Base-by-base conservation (phyloP, 2,888 invertebrate genomes). In the Caenorhabditis plicata region DNA sequence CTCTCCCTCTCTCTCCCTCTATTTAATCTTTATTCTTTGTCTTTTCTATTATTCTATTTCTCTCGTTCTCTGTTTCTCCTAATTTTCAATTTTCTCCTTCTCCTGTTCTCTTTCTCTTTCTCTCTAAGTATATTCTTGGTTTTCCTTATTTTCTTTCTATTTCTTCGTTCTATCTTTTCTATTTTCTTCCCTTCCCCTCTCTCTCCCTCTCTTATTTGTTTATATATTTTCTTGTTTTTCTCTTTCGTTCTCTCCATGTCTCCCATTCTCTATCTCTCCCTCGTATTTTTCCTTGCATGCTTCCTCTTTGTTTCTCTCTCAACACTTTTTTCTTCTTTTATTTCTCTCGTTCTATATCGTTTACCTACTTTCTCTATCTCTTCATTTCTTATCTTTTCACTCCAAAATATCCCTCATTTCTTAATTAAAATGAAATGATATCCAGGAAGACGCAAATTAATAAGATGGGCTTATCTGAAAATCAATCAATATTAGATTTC, bases 251-350 rank as follows among this genome's bases (percentile, higher is more conserved):
- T 20, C 31, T 20, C 33, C n/a, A 5, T 19, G 22, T 33, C 44
- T 32, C 33, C 19, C 26, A 29, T 45, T 33, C 29, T 50, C 26
- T 40, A 32, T 32, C 36, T 50, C 32, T 54, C 39, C 27, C 22
- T 27, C 17, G 45, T 26, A 17, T 43, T 25, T 56, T 29, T 35
- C 31, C 20, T 41, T 44, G 20, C 43, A 38, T 42, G 23, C 15
- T 17, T 4, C 38, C 19, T 38, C 19, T 44, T 32, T 29, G 36
- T 48, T 32, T 38, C 25, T 27, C 47, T 32, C 35, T 50, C 33
- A 27, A 43, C 36, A 50, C 36, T 25, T 17, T 35, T 44, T 20
- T 56, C 35, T 48, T 50, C 46, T 27, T 56, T 44, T 41, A 41
- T 38, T 15, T 39, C 26, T n/a, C 22, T 31, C 17, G 29, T 43